Evolutionary conservation across 2,888 invertebrate genomes (phyloP).

Genomic region (Tenthredo livida): DNA sequence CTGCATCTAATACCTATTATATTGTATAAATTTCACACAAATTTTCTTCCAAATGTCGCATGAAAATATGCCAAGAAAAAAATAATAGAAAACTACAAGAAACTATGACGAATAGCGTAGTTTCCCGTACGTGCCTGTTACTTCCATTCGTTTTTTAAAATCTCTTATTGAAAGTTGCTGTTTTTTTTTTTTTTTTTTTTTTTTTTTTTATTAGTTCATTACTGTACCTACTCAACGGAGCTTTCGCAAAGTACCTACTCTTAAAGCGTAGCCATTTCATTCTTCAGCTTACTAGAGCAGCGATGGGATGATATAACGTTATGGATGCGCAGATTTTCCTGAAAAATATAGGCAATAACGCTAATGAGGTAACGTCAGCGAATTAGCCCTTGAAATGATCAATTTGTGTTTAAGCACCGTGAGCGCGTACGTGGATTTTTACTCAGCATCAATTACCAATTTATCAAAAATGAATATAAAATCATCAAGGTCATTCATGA

Average conservation of each 20-base stretch:
- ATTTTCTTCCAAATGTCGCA: not conserved
- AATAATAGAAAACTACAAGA: not conserved
- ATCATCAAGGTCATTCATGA: not conserved
- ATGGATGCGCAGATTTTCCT: not conserved
- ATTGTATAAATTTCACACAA: not conserved
- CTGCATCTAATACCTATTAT: not conserved
- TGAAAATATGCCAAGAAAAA: not conserved
- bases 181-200: not conserved
- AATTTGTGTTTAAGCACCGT: not conserved
- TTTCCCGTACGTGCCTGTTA: not conserved
- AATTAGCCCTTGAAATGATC: not conserved
- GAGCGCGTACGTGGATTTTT: not conserved
- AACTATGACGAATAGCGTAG: slow-evolving; percentile 1
- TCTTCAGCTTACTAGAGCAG: not conserved
- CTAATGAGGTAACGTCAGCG: slow-evolving; percentile 1
- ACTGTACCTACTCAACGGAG: not conserved
- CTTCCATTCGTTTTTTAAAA: not conserved
- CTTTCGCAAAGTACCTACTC: not conserved
- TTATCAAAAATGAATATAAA: not conserved
- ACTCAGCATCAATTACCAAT: not conserved
- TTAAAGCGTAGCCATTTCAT: not conserved
- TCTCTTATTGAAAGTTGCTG: not conserved
- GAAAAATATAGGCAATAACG: not conserved
- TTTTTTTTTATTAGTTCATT: not conserved
- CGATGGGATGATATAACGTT: not conserved